Evolutionary conservation across 2,888 invertebrate species (phyloP).

Genomic region (Drosophila borealis): DNA sequence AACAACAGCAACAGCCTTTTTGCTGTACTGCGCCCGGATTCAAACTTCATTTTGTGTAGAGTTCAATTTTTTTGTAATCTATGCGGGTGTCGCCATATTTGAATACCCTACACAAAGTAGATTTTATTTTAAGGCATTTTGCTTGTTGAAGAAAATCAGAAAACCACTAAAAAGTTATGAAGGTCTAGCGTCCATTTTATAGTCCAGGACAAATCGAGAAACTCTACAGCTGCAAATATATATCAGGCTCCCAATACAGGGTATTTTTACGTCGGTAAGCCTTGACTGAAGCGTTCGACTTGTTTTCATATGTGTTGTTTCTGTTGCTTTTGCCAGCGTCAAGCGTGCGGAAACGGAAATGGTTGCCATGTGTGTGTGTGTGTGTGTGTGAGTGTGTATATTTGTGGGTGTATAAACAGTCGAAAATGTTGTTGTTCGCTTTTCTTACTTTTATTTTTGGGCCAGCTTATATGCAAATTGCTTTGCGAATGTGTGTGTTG

Average conservation of each 20-base stretch:
- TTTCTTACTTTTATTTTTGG: slow-evolving; percentile 29
- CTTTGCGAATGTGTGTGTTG: slow-evolving; percentile 34
- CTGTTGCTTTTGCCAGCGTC: slow-evolving; percentile 63
- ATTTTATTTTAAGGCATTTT: no score
- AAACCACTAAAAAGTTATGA: no score
- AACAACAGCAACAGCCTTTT: slow-evolving; percentile 57
- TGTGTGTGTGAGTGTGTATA: slow-evolving; percentile 24
- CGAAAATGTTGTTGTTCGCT: slow-evolving; percentile 57
- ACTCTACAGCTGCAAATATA: not conserved
- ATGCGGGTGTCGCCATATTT: slow-evolving; percentile 3
- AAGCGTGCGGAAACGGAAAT: slow-evolving; percentile 81
- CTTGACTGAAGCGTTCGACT: not conserved
- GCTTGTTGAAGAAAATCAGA: no score
- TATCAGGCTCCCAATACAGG: not conserved
- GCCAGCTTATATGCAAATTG: slow-evolving; percentile 73
- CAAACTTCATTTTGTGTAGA: slow-evolving; percentile 63
- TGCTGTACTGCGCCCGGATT: slow-evolving; percentile 51
- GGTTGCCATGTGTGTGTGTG: slow-evolving; percentile 54
- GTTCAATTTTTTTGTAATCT: slow-evolving; percentile 24
- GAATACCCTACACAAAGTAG: slow-evolving; percentile 14
- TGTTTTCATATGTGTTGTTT: slow-evolving; percentile 42
- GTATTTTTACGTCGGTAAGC: not conserved
- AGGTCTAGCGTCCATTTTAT: no score
- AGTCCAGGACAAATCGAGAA: not conserved
- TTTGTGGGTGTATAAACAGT: slow-evolving; percentile 18